These are phyloP conservation scores for Ceyx cyanopectus DNA, from an alignment of 2,113 vertebrate genomes.

Conservation along the genomic window DNA sequence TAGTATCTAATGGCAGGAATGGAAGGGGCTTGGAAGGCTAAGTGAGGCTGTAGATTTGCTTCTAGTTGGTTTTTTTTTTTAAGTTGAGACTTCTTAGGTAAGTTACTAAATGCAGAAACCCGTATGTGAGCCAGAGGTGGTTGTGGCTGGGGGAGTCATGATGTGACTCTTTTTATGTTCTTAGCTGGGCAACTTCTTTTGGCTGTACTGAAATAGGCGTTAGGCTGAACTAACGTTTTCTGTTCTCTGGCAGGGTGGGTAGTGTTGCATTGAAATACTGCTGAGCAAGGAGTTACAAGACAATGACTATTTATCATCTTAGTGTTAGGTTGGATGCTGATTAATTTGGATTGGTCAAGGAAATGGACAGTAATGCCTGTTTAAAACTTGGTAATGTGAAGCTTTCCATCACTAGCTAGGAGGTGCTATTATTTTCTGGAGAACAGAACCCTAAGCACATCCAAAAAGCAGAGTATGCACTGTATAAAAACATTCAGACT, in stretches of 20 bases:
- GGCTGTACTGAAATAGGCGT: accelerated
- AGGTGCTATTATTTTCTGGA: not conserved
- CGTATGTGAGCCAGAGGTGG: not conserved
- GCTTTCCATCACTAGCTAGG: not conserved
- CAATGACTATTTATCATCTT: not conserved
- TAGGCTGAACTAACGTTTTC: not conserved
- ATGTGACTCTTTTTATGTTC: not conserved
- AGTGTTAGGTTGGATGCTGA: not conserved
- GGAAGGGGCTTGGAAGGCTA: not conserved
- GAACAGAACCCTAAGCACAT: not conserved
- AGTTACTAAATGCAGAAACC: not conserved
- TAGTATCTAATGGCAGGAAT: not conserved
- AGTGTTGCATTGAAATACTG: not conserved
- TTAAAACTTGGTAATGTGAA: not conserved
- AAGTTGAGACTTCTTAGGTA: not conserved
- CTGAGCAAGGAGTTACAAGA: not conserved
- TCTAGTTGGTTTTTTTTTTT: not conserved
- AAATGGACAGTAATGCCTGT: not conserved
- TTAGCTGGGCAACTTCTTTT: not conserved
- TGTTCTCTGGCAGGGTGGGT: not conserved
- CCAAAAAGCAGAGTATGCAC: not conserved
- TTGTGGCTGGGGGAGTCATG: too few relatives aligned
- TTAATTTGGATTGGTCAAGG: not conserved
- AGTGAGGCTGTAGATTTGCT: not conserved
- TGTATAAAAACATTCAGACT: not conserved